Conservation (phyloP, 2,797 vertebrate species). For the Poliocrania exsul region DNA sequence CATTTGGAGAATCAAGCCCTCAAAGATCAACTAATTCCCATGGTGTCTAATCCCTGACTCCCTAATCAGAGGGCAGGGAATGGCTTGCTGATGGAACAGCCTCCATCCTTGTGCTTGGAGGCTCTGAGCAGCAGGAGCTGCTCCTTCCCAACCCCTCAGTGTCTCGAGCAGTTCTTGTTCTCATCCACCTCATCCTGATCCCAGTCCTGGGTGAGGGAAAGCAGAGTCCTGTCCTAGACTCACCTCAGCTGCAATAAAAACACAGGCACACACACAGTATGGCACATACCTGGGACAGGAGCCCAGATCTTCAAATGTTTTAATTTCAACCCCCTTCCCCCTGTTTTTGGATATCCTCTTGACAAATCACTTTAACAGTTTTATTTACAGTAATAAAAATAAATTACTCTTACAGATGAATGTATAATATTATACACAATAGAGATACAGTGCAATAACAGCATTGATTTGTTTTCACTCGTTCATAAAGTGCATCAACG, state of each 20-base stretch:
- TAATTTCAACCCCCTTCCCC: neutral
- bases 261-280: neutral
- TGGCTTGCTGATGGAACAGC: neutral
- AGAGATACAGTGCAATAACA: conserved; percentile 92
- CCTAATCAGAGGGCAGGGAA: neutral
- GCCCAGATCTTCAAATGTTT: conserved; percentile 42
- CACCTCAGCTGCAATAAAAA: neutral
- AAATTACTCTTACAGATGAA: conserved; percentile 87
- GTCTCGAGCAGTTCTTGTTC: neutral
- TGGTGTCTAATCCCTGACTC: neutral
- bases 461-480: conserved; percentile 69
- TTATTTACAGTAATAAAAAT: conserved; percentile 94
- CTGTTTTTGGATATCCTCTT: conserved; percentile 25
- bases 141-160: neutral
- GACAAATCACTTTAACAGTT: conserved; percentile 68
- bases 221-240: neutral
- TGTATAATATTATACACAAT: conserved; percentile 82
- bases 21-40: neutral
- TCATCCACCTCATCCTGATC: neutral
- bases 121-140: neutral
- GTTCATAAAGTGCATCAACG: conserved; percentile 72
- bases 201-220: neutral
- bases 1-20: neutral
- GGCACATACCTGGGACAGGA: conserved; percentile 54
- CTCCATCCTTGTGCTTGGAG: neutral